Base-by-base conservation (phyloP, 2,797 vertebrate species). In the Danio kyathit region DNA sequence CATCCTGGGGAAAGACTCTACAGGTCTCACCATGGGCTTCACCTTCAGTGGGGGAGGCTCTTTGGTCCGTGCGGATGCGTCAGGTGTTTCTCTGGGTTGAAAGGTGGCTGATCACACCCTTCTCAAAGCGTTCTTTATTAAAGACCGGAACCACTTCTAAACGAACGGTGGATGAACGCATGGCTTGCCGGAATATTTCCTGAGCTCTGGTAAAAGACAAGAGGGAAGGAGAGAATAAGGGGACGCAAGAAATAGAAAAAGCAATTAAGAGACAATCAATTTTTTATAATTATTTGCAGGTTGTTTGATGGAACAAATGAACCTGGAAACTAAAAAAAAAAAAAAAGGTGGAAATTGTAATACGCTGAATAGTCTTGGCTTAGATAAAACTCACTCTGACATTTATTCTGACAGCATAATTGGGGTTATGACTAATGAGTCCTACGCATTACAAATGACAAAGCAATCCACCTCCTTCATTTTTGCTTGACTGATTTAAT, bases 121-220 rank as follows among this genome's bases (percentile, higher is more conserved):
- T 98, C 88, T 99, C 98, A 40, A 96, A 99, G 16, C 92, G 93
- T 0, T 98, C 96, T 80, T 95, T 94, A 88, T 93, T 95, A 86
- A 90, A 88, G 0, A 94, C 89, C 67, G 96, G 93, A 85, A 99
- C 92, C 1, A 98, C 94, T 82, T 96, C 95, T 82, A 99, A 89
- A 10, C 91, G 65, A n/a, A 99, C 94, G 0, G 82, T 85, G 0
- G 90, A 90, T 61, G 93, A 95, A 56, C 92, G 96, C 97, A 99
- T 97, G 1, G 97, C 97, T 88, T 97, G 95, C 4, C 97, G 96
- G 84, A 99, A 99, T 54, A 96, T 89, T 77, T 99, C 97, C 88
- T 99, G 97, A 70, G 95, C 89, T 85, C 95, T 95, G 87, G 5
- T 73, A 57, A 19, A 52, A 61, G 44, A 80, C 6, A 78, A 78